These are phyloP conservation scores for Dipodomys ordii DNA, from an alignment of 2,113 vertebrate genomes.

Conservation along the genomic window DNA sequence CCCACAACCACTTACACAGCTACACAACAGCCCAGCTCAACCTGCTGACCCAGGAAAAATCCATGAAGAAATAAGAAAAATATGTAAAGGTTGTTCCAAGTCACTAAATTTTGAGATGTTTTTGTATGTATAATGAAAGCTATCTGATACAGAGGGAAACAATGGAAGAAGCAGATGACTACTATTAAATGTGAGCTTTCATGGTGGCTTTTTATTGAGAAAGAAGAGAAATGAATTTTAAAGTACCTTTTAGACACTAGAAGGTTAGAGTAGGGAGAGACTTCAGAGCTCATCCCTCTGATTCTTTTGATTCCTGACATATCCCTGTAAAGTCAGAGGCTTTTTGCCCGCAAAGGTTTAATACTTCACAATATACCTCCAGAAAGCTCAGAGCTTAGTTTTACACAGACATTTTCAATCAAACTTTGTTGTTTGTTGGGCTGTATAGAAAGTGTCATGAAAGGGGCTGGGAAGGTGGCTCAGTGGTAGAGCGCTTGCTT, in stretches of 20 bases:
- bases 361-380: not conserved
- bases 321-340: not conserved
- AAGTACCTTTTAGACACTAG: not conserved
- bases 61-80: not conserved
- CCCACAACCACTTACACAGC: not conserved
- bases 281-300: not conserved
- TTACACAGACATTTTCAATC: too few relatives aligned
- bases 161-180: not conserved
- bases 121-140: not conserved
- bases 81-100: not conserved
- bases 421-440: not conserved
- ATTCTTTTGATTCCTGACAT: not conserved
- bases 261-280: not conserved
- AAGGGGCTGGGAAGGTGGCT: not conserved
- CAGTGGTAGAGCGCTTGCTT: too few relatives aligned
- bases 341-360: conserved; percentile 7
- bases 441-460: not conserved
- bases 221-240: not conserved
- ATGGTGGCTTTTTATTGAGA: not conserved
- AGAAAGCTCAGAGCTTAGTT: not conserved
- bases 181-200: not conserved
- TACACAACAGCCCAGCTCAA: not conserved
- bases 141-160: not conserved
- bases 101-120: not conserved
- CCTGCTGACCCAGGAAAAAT: not conserved